Percentiles rank a stretch among this genome's conserved stretches.
These are phyloP conservation scores for Oxystoma pomonae DNA, from an alignment of 2,888 invertebrate genomes.

Conservation along the genomic window DNA sequence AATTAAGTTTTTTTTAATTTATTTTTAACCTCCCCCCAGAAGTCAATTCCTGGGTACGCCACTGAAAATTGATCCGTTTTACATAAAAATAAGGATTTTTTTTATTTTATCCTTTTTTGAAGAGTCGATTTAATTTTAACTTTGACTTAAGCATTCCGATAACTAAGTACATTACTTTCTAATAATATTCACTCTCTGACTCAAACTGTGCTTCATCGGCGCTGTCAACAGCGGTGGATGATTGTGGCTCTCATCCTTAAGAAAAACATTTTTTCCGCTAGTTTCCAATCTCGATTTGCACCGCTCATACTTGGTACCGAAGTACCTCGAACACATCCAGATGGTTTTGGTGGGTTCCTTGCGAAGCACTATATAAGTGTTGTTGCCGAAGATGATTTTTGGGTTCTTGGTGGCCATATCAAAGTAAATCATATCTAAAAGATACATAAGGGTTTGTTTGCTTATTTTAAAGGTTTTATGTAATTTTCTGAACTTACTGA, in stretches of 20 bases:
- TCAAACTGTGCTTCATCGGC: conserved; percentile 26
- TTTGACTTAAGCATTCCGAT: no score
- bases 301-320: conserved; percentile 31
- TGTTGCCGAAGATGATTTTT: conserved; percentile 35
- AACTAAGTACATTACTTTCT: no score
- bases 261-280: conserved; percentile 33
- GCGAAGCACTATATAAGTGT: conserved; percentile 33
- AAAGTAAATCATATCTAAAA: conserved; percentile 36
- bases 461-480: no score
- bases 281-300: conserved; percentile 37
- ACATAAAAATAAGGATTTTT: no score
- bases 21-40: no score
- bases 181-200: conserved; percentile 28
- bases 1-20: no score
- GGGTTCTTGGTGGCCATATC: conserved; percentile 37
- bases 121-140: no score
- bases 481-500: no score
- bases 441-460: no score
- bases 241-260: conserved; percentile 33
- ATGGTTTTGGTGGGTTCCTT: conserved; percentile 34
- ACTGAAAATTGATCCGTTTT: no score
- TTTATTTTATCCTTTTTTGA: no score
- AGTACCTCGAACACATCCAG: conserved; percentile 37
- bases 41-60: no score
- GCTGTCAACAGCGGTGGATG: conserved; percentile 26